Percentiles rank a stretch among this genome's conserved stretches.
phyloP scores from a whole-genome alignment of 2,113 vertebrate species.

The Chloropsis hardwickii region DNA sequence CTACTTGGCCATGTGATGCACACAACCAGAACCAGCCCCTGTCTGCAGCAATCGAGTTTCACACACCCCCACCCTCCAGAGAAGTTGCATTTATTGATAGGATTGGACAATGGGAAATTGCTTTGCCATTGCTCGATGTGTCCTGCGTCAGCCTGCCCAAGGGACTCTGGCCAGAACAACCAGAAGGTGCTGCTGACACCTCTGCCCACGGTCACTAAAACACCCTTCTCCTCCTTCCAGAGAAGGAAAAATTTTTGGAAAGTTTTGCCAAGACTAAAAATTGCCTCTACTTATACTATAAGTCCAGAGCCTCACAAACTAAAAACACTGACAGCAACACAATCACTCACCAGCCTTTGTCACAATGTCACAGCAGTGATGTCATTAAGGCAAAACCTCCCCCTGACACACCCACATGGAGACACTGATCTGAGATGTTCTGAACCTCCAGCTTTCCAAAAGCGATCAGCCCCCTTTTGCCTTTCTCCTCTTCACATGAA shows the following conservation, averaged over 20 bases:
- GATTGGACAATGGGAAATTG: constrained; percentile 12
- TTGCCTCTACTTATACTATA: neutral
- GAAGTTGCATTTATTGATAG: neutral
- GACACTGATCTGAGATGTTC: neutral
- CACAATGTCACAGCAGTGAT: neutral
- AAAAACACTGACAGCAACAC: fast-evolving
- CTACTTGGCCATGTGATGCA: neutral
- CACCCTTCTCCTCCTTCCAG: neutral
- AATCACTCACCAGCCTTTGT: neutral
- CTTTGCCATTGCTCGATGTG: constrained; percentile 1
- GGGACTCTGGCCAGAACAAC: neutral
- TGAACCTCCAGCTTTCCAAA: neutral
- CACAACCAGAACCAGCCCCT: neutral
- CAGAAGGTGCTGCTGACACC: neutral
- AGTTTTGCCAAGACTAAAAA: neutral
- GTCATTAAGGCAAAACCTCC: neutral
- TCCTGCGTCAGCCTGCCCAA: neutral
- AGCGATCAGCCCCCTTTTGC: fast-evolving
- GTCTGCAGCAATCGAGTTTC: neutral
- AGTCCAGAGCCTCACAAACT: neutral
- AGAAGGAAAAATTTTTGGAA: neutral
- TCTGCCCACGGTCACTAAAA: neutral
- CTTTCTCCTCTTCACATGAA: neutral
- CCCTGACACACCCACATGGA: neutral
- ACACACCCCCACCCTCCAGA: neutral